A percentile compares a stretch with the other conserved stretches of the same genome.
Conservation (phyloP, 2,888 invertebrate species). For the Cheilosia vulpina region DNA sequence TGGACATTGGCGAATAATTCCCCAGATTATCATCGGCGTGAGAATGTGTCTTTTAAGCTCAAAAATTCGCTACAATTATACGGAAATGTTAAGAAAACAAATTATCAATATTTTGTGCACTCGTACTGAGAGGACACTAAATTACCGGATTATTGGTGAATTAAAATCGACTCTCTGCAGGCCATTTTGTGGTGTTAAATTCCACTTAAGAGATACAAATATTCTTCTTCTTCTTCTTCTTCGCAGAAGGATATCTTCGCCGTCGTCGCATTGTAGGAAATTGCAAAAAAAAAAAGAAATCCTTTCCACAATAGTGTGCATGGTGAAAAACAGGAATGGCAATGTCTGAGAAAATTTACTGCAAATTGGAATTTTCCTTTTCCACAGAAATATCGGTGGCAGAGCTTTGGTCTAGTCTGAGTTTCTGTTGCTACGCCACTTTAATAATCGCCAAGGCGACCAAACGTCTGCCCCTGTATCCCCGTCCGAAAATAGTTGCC, state of each 20-base stretch:
- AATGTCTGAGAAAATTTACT: slow-evolving; percentile 69
- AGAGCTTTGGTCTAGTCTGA: not conserved
- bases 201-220: slow-evolving; percentile 48
- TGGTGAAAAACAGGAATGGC: slow-evolving; percentile 22
- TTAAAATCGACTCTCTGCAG: slow-evolving; percentile 33
- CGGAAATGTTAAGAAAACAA: slow-evolving; percentile 39
- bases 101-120: slow-evolving; percentile 28
- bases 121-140: slow-evolving; percentile 23
- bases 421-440: not conserved
- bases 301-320: slow-evolving; percentile 59
- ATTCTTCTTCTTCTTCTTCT: slow-evolving; percentile 46
- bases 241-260: slow-evolving; percentile 10
- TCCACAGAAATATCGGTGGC: slow-evolving; percentile 24
- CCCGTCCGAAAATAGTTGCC: slow-evolving; percentile 30
- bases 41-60: not conserved
- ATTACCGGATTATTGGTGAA: slow-evolving; percentile 60
- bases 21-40: slow-evolving; percentile 44
- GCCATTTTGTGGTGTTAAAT: slow-evolving; percentile 43
- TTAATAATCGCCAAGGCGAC: slow-evolving; percentile 12
- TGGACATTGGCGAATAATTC: slow-evolving; percentile 47
- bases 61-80: slow-evolving; percentile 41
- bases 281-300: slow-evolving; percentile 65
- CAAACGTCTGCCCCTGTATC: slow-evolving; percentile 38
- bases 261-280: slow-evolving; percentile 49
- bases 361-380: slow-evolving; percentile 66